A percentile compares a stretch with the other conserved stretches of the same genome.
phyloP scores from a whole-genome alignment of 1,140 invertebrate species.

The Lutraria rhynchaena region DNA sequence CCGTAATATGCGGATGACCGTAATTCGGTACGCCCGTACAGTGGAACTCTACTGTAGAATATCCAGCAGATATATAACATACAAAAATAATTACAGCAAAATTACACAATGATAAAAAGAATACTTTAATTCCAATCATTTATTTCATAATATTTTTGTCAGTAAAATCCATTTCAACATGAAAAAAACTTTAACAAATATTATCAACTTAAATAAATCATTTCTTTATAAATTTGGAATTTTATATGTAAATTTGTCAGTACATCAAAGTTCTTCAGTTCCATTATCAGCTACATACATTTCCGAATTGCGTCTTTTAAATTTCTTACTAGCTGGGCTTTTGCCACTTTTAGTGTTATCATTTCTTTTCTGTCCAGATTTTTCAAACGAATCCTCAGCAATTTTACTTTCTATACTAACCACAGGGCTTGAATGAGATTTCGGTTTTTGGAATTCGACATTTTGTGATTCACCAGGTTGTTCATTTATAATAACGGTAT shows the following conservation, averaged over 20 bases:
- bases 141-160: no score
- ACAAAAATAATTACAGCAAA: no score
- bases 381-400: constrained; percentile 40
- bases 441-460: constrained; percentile 18
- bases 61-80: no score
- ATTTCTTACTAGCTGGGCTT: constrained; percentile 67
- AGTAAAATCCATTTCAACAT: no score
- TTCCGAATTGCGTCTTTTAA: constrained; percentile 66
- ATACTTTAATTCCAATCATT: no score
- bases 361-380: constrained; percentile 52
- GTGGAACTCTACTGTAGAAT: no score
- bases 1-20: no score
- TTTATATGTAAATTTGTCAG: background rate
- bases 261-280: constrained; percentile 23
- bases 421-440: constrained; percentile 59
- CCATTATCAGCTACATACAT: constrained; percentile 49
- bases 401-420: constrained; percentile 53
- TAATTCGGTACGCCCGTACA: no score
- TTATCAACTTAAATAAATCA: no score
- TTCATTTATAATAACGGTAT: background rate
- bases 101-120: no score
- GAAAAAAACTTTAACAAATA: no score
- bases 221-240: no score
- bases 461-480: constrained; percentile 9
- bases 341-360: constrained; percentile 60